Evolutionary conservation across 2,888 invertebrate genomes (phyloP).

Genomic region (Prenolepis imparis): DNA sequence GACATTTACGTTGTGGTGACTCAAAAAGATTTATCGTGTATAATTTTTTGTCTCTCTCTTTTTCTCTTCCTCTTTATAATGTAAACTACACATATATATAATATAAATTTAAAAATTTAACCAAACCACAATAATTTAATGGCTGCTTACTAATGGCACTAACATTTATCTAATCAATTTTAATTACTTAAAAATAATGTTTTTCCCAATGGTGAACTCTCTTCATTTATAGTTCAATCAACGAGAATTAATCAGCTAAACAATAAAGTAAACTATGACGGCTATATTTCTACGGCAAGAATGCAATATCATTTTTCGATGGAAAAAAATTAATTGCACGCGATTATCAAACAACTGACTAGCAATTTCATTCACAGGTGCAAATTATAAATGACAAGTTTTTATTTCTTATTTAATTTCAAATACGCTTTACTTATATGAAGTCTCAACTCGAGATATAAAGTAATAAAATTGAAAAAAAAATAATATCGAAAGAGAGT

Average conservation of each 20-base stretch:
- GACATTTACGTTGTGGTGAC: neutral
- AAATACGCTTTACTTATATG: neutral
- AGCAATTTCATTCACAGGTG: neutral
- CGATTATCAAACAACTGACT: neutral
- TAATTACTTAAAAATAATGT: neutral
- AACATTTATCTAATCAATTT: neutral
- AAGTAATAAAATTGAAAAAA: neutral
- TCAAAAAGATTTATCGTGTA: neutral
- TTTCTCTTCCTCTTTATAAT: neutral
- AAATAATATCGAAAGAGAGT: neutral
- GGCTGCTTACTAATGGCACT: neutral
- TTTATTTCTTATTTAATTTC: neutral
- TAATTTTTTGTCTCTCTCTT: neutral
- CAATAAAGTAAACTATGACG: conserved; percentile 42
- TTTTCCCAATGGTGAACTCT: neutral
- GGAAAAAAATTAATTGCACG: neutral
- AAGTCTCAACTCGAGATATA: neutral
- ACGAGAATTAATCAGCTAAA: conserved; percentile 21
- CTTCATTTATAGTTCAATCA: conserved; percentile 36
- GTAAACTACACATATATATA: neutral
- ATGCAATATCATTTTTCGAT: conserved; percentile 30
- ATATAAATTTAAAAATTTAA: neutral
- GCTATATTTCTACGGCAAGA: conserved; percentile 16
- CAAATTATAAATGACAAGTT: neutral
- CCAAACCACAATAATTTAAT: neutral